Percentiles rank a stretch among this genome's conserved stretches.
Evolutionary conservation across 1,140 invertebrate genomes (phyloP).

Genomic region (Grapholita molesta): DNA sequence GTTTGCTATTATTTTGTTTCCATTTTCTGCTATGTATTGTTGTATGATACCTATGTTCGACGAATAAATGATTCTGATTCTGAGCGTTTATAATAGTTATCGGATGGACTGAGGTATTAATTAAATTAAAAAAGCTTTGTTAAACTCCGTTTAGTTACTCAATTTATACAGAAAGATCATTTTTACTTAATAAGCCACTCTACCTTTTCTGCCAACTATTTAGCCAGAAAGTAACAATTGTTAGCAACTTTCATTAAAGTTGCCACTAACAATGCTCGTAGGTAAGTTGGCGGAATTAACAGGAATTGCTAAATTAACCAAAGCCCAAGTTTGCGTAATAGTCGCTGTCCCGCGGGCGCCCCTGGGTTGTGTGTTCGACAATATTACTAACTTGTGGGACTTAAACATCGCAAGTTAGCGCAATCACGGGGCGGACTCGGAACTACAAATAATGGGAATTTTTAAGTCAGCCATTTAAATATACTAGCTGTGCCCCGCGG

Average conservation of each 20-base stretch:
- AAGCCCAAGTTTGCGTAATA: constrained; percentile 15
- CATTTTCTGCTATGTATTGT: too few species aligned
- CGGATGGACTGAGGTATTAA: too few species aligned
- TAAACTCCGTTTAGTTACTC: neutral
- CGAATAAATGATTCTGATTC: too few species aligned
- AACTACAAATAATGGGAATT: neutral
- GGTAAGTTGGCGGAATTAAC: neutral
- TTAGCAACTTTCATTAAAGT: neutral
- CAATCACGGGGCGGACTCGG: neutral
- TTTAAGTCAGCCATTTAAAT: too few species aligned
- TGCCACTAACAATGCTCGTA: neutral
- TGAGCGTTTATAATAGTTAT: too few species aligned
- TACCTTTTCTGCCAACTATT: neutral
- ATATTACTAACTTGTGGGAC: neutral
- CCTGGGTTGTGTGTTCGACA: neutral
- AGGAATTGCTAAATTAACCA: constrained; percentile 12
- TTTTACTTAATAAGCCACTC: neutral
- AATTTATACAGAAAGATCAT: neutral
- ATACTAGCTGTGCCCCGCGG: too few species aligned
- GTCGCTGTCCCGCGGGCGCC: neutral
- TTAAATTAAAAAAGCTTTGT: too few species aligned
- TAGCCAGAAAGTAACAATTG: neutral
- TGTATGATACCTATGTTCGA: too few species aligned
- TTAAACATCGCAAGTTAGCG: neutral
- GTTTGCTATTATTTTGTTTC: too few species aligned